These are phyloP conservation scores for Asarcornis scutulata DNA, from an alignment of 2,113 vertebrate species.

Conservation along the genomic window DNA sequence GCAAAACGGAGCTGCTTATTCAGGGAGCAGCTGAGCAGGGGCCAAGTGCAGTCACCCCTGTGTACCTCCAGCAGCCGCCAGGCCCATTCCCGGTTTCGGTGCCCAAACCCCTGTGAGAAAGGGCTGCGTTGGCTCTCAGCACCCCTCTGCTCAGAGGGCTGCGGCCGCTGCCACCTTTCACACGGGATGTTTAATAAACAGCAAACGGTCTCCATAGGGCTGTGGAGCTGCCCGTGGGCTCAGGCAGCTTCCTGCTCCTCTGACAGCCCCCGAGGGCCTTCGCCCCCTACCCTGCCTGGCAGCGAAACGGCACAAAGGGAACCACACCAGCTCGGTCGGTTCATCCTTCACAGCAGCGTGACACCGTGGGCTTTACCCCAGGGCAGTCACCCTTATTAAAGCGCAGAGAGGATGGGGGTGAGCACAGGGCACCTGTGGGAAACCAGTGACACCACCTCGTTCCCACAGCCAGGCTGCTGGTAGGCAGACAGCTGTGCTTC, in stretches of 20 bases:
- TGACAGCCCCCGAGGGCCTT: background rate
- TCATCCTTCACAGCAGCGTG: background rate
- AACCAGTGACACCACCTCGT: background rate
- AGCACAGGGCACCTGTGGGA: background rate
- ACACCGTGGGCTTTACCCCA: background rate
- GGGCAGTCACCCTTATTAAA: background rate
- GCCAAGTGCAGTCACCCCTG: background rate
- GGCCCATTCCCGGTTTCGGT: background rate
- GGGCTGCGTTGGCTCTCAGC: background rate
- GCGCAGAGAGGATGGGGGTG: background rate
- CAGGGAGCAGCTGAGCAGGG: background rate
- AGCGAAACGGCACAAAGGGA: background rate
- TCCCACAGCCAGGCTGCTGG: background rate
- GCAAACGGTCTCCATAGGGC: background rate
- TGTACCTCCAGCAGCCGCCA: background rate
- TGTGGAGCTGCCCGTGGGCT: background rate
- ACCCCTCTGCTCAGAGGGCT: background rate
- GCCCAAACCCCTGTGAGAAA: fast-evolving
- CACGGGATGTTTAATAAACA: background rate
- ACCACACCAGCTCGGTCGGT: fast-evolving
- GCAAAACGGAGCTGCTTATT: background rate
- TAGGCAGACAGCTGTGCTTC: background rate
- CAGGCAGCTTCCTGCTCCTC: background rate
- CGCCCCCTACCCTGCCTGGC: background rate
- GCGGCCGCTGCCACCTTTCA: background rate